These are phyloP conservation scores for Sapajus apella DNA, from an alignment of 2,113 vertebrate species.

Conservation along the genomic window DNA sequence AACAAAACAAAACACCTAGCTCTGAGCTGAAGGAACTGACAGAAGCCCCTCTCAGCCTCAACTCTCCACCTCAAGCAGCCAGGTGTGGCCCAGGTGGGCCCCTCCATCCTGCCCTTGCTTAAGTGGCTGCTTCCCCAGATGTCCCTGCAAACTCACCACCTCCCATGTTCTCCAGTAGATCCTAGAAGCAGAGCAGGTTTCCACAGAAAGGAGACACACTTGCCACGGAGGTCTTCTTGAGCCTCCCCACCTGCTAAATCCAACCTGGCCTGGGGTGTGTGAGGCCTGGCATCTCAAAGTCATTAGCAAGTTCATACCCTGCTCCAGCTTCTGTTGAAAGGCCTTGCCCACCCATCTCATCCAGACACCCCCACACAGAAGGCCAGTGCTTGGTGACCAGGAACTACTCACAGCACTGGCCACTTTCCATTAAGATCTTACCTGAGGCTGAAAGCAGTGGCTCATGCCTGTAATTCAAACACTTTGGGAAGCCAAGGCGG, in stretches of 20 bases:
- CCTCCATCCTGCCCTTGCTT: not conserved
- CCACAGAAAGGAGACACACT: not conserved
- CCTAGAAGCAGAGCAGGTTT: not conserved
- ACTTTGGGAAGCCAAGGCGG: not conserved
- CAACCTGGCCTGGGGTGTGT: not conserved
- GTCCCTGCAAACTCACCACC: not conserved
- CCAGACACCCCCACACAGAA: not conserved
- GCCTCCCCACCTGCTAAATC: not conserved
- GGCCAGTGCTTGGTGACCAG: not conserved
- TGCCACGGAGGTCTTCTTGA: not conserved
- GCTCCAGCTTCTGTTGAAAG: not conserved
- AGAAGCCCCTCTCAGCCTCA: not conserved
- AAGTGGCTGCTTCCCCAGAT: not conserved
- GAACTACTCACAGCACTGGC: accelerated
- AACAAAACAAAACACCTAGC: not conserved
- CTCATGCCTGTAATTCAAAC: not conserved
- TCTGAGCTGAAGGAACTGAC: not conserved
- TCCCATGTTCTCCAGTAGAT: not conserved
- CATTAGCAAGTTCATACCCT: not conserved
- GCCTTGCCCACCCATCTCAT: not conserved
- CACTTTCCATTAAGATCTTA: not conserved
- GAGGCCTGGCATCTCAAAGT: not conserved
- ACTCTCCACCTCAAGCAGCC: not conserved
- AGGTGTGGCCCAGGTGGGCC: not conserved
- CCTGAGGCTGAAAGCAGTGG: accelerated